Evolutionary conservation across 2,797 vertebrate species (phyloP), one percentile per base, ranked within the genome.

Genomic region (Lepidocolaptes lacrymiger): DNA sequence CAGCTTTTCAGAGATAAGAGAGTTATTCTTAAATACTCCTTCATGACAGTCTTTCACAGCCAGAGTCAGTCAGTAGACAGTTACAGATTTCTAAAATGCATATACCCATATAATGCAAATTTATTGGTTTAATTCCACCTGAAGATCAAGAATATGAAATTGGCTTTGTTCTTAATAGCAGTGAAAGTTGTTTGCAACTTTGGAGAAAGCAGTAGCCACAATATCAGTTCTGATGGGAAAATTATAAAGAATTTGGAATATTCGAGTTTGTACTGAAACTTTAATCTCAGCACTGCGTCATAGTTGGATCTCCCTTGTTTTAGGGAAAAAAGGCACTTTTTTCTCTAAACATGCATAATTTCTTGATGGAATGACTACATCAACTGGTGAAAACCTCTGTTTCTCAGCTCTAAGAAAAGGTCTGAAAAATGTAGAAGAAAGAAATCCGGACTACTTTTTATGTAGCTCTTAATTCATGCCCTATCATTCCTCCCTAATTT

Each of bases 21-120:
- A 85, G 43, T 78, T 85, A 61, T 66, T 81, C n/a, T 84, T 86
- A 73, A 59, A 92, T 87, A n/a, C 10, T 74, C 18, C 23, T 82
- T 78, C 8, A 34, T 72, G 37, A 41, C 23, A 75, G 14, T 39
- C 36, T 80, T 93, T 80, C 51, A 54, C 28, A 69, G 46, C 23
- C 16, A 52, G 12, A 73, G 4, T 32, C 32, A n/a, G 36, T 56
- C 27, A 84, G 34, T 10, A 80, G n/a, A 32, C 6, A 71, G 32
- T n/a, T 19, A 79, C 71, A 85, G 10, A 5, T 68, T 95, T 85
- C 48, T 89, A 36, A 67, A 61, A 71, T n/a, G 18, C 6, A 20
- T n/a, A 36, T 56, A 49, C 0, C 6, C 5, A 27, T 49, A 30
- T 20, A 94, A 88, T 21, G 12, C 4, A 85, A 77, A 76, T 56